phyloP scores from a whole-genome alignment of 2,113 vertebrate species.

The Neotragus pygmaeus region DNA sequence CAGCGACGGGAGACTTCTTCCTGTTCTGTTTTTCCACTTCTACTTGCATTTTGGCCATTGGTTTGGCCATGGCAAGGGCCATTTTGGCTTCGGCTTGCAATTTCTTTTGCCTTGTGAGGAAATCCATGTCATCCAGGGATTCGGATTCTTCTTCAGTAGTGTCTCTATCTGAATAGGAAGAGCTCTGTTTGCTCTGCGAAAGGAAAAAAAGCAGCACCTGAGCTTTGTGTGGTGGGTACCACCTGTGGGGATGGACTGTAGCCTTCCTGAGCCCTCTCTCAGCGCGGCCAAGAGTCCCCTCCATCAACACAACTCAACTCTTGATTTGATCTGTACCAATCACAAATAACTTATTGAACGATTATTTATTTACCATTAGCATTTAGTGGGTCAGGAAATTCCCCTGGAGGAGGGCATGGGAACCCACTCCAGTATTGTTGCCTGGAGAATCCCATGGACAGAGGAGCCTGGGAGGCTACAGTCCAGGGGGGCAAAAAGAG shows the following conservation, averaged over 20 bases:
- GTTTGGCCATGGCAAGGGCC: conserved; percentile 98
- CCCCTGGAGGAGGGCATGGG: neutral
- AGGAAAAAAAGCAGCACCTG: conserved; percentile 13
- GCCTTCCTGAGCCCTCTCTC: neutral
- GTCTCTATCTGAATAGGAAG: conserved; percentile 97
- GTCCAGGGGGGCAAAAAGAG: neutral
- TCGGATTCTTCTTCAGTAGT: conserved; percentile 97
- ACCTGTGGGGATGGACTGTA: neutral
- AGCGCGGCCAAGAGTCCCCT: fast-evolving
- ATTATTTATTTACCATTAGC: neutral
- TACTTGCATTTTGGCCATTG: conserved; percentile 99
- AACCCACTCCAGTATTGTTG: neutral
- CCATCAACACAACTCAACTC: fast-evolving
- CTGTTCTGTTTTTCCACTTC: conserved; percentile 99
- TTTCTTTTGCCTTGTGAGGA: conserved; percentile 96
- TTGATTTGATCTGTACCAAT: too few relatives aligned
- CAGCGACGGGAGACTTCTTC: conserved; percentile 97
- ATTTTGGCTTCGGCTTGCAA: conserved; percentile 97
- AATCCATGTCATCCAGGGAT: conserved; percentile 98
- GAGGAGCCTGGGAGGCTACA: neutral
- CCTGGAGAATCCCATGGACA: neutral
- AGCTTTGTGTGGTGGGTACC: neutral
- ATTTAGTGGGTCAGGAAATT: neutral
- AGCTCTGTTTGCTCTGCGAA: conserved; percentile 94
- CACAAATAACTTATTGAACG: neutral